A percentile compares a stretch with the other conserved stretches of the same genome.
These are phyloP conservation scores for Aphelenchoides bicaudatus DNA, from an alignment of 2,888 invertebrate genomes.

Conservation along the genomic window DNA sequence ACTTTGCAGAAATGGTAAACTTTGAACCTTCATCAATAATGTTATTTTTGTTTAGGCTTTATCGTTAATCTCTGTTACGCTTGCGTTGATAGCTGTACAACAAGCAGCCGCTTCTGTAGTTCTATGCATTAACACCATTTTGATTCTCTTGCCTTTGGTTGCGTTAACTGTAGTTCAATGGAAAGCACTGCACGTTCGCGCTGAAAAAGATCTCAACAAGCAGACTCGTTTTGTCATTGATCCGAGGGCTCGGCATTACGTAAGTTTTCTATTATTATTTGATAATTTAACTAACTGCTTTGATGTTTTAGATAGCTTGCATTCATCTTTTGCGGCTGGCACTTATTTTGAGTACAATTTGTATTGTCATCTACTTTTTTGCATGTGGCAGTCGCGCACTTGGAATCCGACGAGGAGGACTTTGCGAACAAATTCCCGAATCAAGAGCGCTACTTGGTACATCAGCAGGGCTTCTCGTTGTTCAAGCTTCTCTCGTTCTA, in stretches of 20 bases:
- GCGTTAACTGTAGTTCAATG: constrained; percentile 2
- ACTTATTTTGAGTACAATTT: background rate
- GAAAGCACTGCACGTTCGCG: background rate
- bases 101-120: too few relatives aligned
- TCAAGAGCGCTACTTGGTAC: background rate
- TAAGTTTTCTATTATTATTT: constrained; percentile 3
- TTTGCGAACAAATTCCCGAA: background rate
- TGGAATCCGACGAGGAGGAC: background rate
- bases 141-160: constrained; percentile 6
- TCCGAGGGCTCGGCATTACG: constrained; percentile 5
- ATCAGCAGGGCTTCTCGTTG: background rate
- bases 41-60: background rate
- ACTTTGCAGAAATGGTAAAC: constrained; percentile 18
- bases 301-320: background rate
- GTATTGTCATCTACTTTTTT: background rate
- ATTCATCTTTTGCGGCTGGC: constrained; percentile 4
- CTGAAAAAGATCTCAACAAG: background rate
- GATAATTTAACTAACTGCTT: background rate
- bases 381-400: background rate
- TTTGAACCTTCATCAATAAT: background rate
- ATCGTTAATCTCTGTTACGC: background rate
- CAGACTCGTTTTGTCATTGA: background rate
- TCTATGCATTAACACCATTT: background rate
- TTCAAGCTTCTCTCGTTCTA: background rate
- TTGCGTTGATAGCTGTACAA: background rate